A percentile compares a stretch with the other conserved stretches of the same genome.
These are phyloP conservation scores for Myrmophylax atrothorax DNA, from an alignment of 2,113 vertebrate genomes.

Conservation along the genomic window DNA sequence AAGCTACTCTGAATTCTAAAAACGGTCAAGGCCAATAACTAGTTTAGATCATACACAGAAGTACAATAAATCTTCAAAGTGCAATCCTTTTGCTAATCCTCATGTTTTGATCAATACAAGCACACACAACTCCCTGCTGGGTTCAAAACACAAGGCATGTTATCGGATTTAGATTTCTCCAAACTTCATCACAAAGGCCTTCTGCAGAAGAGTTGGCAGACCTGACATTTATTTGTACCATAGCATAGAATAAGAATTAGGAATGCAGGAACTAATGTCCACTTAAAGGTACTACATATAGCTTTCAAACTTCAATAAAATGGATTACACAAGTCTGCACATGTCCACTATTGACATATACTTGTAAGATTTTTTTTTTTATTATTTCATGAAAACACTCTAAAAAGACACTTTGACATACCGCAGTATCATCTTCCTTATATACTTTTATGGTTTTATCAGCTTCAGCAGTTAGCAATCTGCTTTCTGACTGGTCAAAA, in stretches of 20 bases:
- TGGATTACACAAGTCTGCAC: neutral
- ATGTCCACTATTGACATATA: fast-evolving
- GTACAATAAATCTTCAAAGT: neutral
- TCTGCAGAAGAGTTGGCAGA: neutral
- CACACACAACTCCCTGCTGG: neutral
- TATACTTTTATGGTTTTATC: slow-evolving; percentile 99
- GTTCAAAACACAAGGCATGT: neutral
- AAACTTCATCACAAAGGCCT: neutral
- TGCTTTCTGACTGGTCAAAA: slow-evolving; percentile 93
- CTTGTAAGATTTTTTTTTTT: neutral
- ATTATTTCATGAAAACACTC: neutral
- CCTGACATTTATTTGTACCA: neutral
- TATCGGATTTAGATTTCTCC: neutral
- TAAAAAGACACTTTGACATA: slow-evolving; percentile 62
- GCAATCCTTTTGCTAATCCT: neutral
- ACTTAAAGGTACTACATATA: neutral
- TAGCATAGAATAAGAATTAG: neutral
- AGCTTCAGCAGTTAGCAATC: slow-evolving; percentile 93
- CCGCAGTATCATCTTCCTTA: slow-evolving; percentile 93
- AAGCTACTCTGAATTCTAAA: neutral
- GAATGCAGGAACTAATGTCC: neutral
- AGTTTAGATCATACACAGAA: neutral
- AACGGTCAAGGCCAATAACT: neutral
- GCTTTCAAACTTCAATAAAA: neutral
- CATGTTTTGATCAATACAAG: neutral